phyloP scores from a whole-genome alignment of 35 echinoderm and acorn worm species.

The Apostichopus californicus region DNA sequence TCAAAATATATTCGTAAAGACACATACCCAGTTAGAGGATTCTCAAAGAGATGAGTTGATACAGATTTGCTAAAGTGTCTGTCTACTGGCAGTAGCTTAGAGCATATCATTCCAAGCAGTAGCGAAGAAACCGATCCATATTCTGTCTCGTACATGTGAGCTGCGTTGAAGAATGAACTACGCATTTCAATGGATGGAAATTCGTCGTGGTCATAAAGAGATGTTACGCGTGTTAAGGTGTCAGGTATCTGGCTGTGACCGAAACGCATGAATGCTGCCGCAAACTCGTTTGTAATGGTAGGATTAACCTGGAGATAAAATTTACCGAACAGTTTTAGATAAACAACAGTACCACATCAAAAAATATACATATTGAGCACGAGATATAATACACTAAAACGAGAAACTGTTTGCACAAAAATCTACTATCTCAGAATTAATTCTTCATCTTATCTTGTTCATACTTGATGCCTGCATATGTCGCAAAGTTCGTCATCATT shows the following conservation, averaged over 20 bases:
- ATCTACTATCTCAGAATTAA: too few relatives aligned
- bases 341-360: neutral
- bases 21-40: neutral
- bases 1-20: neutral
- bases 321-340: too few relatives aligned
- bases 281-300: constrained; percentile 2
- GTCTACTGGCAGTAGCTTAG: neutral
- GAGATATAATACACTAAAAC: too few relatives aligned
- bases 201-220: neutral
- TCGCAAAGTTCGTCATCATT: too few relatives aligned
- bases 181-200: constrained; percentile 5
- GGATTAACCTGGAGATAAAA: neutral
- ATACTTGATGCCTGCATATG: too few relatives aligned
- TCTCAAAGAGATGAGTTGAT: constrained; percentile 49
- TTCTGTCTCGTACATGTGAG: constrained; percentile 15
- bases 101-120: constrained; percentile 10
- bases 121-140: constrained; percentile 27
- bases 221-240: neutral
- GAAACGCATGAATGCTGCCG: constrained; percentile 21
- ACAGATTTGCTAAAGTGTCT: neutral
- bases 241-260: constrained; percentile 8
- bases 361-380: neutral
- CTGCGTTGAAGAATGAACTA: constrained; percentile 39
- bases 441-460: too few relatives aligned
- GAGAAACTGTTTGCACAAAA: too few relatives aligned